phyloP scores from a whole-genome alignment of 2,113 vertebrate genomes.

The Choloepus hoffmanni region DNA sequence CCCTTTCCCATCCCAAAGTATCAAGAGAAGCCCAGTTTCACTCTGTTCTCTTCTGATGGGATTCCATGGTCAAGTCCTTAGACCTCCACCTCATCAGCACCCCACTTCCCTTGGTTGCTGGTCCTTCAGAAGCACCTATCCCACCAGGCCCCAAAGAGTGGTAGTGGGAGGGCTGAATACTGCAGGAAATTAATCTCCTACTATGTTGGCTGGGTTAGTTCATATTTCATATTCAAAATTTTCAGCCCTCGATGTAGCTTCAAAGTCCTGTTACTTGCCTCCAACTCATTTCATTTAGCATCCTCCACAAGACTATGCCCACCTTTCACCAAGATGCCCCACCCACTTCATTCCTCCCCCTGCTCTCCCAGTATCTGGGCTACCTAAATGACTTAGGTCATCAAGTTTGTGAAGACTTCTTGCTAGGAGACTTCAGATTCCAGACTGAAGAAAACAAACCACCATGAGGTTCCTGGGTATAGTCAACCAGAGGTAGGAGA shows the following conservation, averaged over 20 bases:
- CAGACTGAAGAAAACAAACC: background rate
- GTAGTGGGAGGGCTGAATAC: background rate
- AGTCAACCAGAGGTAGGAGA: background rate
- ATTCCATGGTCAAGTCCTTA: background rate
- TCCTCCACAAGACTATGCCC: background rate
- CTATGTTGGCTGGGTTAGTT: background rate
- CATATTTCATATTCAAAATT: slow-evolving; percentile 12
- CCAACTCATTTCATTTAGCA: background rate
- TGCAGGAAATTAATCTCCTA: background rate
- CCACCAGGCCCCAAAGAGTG: background rate
- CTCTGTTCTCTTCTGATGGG: background rate
- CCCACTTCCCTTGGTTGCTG: background rate
- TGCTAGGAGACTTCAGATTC: background rate
- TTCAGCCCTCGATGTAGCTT: background rate
- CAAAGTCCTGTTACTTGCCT: background rate
- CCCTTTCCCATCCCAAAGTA: background rate
- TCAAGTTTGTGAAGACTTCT: background rate
- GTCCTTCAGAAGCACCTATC: background rate
- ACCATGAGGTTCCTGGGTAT: background rate
- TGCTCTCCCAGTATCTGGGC: background rate
- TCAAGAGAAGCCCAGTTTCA: background rate
- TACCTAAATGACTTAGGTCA: background rate
- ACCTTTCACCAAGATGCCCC: background rate
- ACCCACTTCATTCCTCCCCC: background rate
- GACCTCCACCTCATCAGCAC: background rate